Evolutionary conservation across 2,113 vertebrate genomes (phyloP).

Genomic region (Oreochromis spilurus): DNA sequence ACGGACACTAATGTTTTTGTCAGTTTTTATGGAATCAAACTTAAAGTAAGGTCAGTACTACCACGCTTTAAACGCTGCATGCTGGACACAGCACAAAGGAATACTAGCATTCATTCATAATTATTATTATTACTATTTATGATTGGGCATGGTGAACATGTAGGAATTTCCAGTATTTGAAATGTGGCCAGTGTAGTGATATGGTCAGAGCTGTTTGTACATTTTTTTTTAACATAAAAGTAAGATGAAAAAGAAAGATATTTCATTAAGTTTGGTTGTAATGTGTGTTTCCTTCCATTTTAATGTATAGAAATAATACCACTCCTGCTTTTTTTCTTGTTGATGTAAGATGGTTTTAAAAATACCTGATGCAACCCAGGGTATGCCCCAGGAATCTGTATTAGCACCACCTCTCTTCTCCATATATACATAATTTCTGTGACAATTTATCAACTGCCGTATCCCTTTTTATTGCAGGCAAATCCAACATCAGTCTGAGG

Average conservation of each 20-base stretch:
- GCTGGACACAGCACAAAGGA: neutral
- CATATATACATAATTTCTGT: neutral
- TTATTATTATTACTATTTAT: neutral
- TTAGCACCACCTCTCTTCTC: neutral
- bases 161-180: neutral
- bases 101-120: neutral
- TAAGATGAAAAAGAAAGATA: neutral
- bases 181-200: neutral
- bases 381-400: rapidly evolving
- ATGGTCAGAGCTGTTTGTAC: neutral
- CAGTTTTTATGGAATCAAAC: too few relatives aligned
- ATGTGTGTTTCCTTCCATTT: neutral
- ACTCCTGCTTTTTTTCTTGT: too few relatives aligned
- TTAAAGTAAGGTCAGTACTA: too few relatives aligned
- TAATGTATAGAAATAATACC: neutral
- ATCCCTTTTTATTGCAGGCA: neutral
- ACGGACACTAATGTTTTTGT: too few relatives aligned
- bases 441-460: neutral
- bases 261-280: neutral
- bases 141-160: rapidly evolving
- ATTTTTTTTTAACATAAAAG: neutral
- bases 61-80: too few relatives aligned
- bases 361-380: neutral
- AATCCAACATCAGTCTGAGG: neutral
- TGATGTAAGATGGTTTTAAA: neutral